Evolutionary conservation across 2,888 invertebrate species (phyloP).

Genomic region (Melikaiella ostensackeni): DNA sequence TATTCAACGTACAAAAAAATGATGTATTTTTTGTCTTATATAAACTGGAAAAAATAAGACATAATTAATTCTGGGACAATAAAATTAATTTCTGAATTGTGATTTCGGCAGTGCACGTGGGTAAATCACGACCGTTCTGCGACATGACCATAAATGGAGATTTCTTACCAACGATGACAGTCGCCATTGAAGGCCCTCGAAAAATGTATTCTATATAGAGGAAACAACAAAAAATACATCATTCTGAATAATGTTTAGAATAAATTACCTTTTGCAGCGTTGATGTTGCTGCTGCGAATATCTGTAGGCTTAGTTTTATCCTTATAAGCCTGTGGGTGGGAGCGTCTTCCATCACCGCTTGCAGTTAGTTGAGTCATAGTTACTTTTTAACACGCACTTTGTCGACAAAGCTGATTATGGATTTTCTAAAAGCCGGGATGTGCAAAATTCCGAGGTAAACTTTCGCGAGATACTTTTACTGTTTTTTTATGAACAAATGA

Average conservation of each 20-base stretch:
- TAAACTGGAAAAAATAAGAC: neutral
- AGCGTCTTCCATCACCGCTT: conserved; percentile 77
- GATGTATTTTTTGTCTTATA: neutral
- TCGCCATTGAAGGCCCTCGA: neutral
- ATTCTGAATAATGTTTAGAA: conserved; percentile 26
- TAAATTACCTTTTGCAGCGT: conserved; percentile 95
- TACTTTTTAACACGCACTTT: conserved; percentile 41
- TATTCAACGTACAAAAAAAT: neutral
- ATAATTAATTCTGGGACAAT: neutral
- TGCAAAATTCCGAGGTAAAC: conserved; percentile 15
- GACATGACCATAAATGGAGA: conserved; percentile 63
- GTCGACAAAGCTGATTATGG: conserved; percentile 2
- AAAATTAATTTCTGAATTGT: neutral
- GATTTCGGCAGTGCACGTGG: neutral
- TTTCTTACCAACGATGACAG: conserved; percentile 38
- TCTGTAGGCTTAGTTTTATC: conserved; percentile 96
- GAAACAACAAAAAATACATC: neutral
- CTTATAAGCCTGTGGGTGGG: conserved; percentile 84
- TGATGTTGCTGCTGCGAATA: conserved; percentile 96
- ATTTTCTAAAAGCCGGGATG: conserved; percentile 26
- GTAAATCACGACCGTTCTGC: conserved; percentile 20
- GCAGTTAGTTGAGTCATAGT: conserved; percentile 65
- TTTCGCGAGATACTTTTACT: conserved; percentile 30
- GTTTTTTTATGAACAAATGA: neutral
- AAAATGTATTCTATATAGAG: neutral